phyloP scores from a whole-genome alignment of 1,140 invertebrate species.

The Mycetomoellerius zeteki region DNA sequence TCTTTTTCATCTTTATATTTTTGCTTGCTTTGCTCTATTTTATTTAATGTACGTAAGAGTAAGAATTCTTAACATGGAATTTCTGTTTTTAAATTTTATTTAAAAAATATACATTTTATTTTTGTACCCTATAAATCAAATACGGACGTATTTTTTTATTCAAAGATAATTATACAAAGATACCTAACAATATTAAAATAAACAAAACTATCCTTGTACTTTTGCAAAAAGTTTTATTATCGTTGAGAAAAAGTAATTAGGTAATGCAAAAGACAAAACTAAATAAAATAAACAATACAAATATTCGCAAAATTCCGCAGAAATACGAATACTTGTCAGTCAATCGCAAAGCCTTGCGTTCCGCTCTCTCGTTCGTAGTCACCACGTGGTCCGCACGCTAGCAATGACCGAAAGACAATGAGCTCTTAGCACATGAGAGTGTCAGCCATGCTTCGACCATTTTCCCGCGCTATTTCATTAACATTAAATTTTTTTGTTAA shows the following conservation, averaged over 20 bases:
- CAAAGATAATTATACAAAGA: too few relatives aligned
- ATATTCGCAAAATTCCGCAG: not conserved
- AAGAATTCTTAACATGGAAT: not conserved
- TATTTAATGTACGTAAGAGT: not conserved
- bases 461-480: not conserved
- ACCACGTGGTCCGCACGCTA: not conserved
- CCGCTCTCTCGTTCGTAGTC: not conserved
- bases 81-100: too few relatives aligned
- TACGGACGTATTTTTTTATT: too few relatives aligned
- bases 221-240: too few relatives aligned
- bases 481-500: not conserved
- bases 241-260: too few relatives aligned
- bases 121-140: too few relatives aligned
- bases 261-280: too few relatives aligned
- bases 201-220: too few relatives aligned
- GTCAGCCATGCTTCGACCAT: not conserved
- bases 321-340: not conserved
- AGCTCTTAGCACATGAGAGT: not conserved
- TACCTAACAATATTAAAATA: too few relatives aligned
- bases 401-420: not conserved
- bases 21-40: not conserved
- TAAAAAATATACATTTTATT: too few relatives aligned
- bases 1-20: not conserved
- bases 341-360: not conserved
- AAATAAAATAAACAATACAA: not conserved